A percentile compares a stretch with the other conserved stretches of the same genome.
These are phyloP conservation scores for Athene noctua DNA, from an alignment of 2,113 vertebrate genomes.

Conservation along the genomic window DNA sequence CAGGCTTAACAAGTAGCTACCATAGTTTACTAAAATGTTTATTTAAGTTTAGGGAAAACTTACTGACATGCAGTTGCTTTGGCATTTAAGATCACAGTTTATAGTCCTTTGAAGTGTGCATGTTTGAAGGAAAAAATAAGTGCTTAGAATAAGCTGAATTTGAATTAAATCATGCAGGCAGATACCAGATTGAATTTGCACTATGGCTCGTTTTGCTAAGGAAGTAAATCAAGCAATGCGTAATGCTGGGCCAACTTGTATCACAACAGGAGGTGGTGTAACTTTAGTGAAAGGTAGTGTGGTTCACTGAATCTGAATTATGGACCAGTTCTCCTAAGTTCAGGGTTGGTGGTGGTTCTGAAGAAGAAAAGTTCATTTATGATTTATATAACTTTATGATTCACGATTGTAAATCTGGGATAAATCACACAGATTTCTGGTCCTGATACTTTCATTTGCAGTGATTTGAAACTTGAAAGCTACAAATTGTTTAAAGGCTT, in stretches of 20 bases:
- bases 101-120: constrained; percentile 33
- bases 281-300: not conserved
- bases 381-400: not conserved
- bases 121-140: constrained; percentile 27
- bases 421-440: not conserved
- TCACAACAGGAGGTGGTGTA: not conserved
- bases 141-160: constrained; percentile 18
- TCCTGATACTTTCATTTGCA: not conserved
- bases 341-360: not conserved
- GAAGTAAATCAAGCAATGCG: not conserved
- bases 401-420: not conserved
- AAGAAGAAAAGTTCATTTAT: not conserved
- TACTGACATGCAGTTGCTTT: not conserved
- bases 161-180: not conserved
- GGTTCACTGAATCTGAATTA: not conserved
- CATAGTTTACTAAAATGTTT: constrained; percentile 11
- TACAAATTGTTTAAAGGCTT: not conserved
- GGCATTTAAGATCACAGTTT: constrained; percentile 23
- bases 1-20: not conserved
- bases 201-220: not conserved
- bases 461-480: constrained; percentile 28
- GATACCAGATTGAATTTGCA: not conserved
- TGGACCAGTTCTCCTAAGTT: not conserved
- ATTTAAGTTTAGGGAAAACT: constrained; percentile 10
- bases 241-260: not conserved